These are phyloP conservation scores for Drosophila virilis DNA, from an alignment of 1,140 invertebrate species.

Conservation along the genomic window DNA sequence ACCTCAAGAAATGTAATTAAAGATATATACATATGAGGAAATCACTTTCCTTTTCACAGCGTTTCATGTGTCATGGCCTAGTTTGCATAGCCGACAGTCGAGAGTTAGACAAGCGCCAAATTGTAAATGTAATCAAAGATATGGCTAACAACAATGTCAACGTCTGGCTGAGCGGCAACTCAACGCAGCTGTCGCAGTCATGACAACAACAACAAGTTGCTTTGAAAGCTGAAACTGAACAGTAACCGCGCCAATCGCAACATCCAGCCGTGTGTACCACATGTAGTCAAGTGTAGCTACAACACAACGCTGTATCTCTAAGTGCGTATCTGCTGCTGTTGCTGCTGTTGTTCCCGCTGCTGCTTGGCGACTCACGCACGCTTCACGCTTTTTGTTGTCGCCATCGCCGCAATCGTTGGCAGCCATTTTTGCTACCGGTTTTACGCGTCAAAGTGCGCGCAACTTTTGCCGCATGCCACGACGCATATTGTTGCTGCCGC, in stretches of 20 bases:
- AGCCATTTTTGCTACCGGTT: slow-evolving; percentile 78
- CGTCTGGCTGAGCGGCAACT: slow-evolving; percentile 5
- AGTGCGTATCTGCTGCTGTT: slow-evolving; percentile 57
- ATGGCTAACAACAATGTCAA: slow-evolving; percentile 24
- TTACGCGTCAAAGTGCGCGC: slow-evolving; percentile 79
- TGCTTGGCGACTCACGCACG: slow-evolving; percentile 61
- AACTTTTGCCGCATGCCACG: slow-evolving; percentile 77
- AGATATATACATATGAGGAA: too few relatives aligned
- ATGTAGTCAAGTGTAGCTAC: slow-evolving; percentile 70
- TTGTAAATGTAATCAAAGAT: slow-evolving; percentile 63
- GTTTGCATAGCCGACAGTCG: slow-evolving; percentile 5
- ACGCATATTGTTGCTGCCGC: slow-evolving; percentile 46
- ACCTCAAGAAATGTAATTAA: not conserved
- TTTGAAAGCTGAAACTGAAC: slow-evolving; percentile 4
- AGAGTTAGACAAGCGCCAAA: slow-evolving; percentile 17
- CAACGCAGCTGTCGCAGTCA: slow-evolving; percentile 27
- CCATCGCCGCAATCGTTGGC: slow-evolving; percentile 34
- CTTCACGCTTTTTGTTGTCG: slow-evolving; percentile 67
- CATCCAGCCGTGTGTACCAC: slow-evolving; percentile 45
- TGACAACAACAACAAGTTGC: slow-evolving; percentile 44
- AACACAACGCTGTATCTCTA: slow-evolving; percentile 70
- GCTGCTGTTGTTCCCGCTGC: slow-evolving; percentile 22
- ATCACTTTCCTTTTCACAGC: not conserved
- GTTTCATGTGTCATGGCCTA: slow-evolving; percentile 9
- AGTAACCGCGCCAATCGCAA: slow-evolving; percentile 25